Conservation (phyloP, 2,113 vertebrate genomes). For the Megaceryle maxima region DNA sequence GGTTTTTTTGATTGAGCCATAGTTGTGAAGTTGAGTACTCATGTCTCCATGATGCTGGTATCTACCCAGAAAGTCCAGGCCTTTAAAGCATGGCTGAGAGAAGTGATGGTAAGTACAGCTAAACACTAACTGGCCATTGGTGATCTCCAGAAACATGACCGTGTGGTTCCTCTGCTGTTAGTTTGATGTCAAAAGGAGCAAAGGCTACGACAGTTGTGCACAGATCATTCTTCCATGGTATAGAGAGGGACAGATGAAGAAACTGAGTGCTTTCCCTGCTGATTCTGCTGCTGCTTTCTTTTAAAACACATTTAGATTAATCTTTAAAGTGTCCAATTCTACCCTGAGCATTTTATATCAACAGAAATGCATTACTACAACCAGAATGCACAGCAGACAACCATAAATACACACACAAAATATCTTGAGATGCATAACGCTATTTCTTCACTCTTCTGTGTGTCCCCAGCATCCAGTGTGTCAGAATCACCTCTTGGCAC, state of each 20-base stretch:
- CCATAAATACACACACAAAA: background rate
- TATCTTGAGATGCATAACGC: background rate
- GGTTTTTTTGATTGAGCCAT: background rate
- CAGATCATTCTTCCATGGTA: background rate
- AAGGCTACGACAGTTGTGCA: background rate
- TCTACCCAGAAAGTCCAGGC: background rate
- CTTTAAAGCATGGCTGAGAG: background rate
- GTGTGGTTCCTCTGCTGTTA: background rate
- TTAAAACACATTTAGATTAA: background rate
- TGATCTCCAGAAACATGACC: background rate
- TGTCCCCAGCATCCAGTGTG: background rate
- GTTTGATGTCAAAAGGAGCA: rapidly evolving
- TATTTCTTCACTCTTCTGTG: background rate
- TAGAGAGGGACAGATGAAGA: background rate
- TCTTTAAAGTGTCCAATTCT: background rate
- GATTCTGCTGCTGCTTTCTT: background rate
- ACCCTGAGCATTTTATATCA: background rate
- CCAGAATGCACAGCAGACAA: background rate
- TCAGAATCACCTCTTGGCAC: background rate
- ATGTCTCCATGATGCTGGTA: background rate
- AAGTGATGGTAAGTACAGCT: background rate
- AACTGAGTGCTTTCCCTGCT: background rate
- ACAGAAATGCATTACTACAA: background rate
- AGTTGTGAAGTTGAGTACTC: background rate
- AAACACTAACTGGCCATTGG: background rate